A percentile compares a stretch with the other conserved stretches of the same genome.
Evolutionary conservation across 1,140 invertebrate genomes (phyloP).

Genomic region (Zaprionus kolodkinae): DNA sequence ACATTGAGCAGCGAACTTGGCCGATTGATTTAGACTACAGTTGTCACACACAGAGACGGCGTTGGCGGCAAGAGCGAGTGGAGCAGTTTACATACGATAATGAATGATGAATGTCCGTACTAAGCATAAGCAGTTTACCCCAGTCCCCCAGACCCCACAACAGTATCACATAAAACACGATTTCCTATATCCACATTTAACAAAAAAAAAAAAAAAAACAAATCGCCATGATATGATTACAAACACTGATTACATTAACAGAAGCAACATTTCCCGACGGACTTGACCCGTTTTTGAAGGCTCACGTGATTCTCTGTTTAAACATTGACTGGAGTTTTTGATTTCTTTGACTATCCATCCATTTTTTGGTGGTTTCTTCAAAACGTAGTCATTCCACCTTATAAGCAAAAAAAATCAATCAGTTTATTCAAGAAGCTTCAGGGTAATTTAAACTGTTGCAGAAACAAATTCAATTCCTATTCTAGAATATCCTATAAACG

Average conservation of each 20-base stretch:
- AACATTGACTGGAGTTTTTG: constrained; percentile 22
- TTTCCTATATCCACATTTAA: constrained; percentile 13
- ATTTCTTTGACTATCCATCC: constrained; percentile 18
- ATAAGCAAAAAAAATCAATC: constrained; percentile 14
- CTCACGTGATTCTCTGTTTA: constrained; percentile 3
- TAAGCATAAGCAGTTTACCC: constrained; percentile 71
- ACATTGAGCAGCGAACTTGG: constrained; percentile 39
- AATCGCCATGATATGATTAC: constrained; percentile 6
- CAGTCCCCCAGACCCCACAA: constrained; percentile 19
- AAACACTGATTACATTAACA: background rate
- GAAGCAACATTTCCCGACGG: constrained; percentile 6
- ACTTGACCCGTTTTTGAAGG: constrained; percentile 9
- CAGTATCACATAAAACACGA: constrained; percentile 33
- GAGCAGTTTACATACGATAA: constrained; percentile 67
- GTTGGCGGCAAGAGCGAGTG: background rate
- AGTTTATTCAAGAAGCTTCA: constrained; percentile 4
- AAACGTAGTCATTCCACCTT: constrained; percentile 36
- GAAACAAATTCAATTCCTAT: background rate
- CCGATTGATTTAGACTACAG: constrained; percentile 37
- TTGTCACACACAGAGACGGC: constrained; percentile 26
- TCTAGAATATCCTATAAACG: background rate
- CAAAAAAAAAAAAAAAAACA: too few relatives aligned
- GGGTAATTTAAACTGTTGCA: constrained; percentile 8
- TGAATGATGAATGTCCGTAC: constrained; percentile 72
- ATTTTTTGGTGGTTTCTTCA: constrained; percentile 7